These are phyloP conservation scores for Apostichopus leukothele DNA, from an alignment of 53 echinoderm and acorn worm species.

Conservation along the genomic window DNA sequence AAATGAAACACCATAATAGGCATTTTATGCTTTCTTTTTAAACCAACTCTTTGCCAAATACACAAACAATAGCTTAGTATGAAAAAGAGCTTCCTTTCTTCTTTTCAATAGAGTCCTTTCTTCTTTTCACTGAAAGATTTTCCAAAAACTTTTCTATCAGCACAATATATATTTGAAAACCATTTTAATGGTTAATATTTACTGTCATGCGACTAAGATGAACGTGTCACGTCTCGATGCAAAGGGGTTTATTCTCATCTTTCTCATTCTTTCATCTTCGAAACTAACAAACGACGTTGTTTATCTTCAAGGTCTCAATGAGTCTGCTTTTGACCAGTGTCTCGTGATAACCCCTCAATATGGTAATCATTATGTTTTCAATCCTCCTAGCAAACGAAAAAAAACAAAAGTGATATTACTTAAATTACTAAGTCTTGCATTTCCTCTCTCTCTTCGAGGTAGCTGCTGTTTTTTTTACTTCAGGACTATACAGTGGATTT, in stretches of 20 bases:
- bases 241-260: background rate
- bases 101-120: background rate
- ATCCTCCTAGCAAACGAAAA: background rate
- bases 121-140: background rate
- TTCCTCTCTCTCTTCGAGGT: too few species aligned
- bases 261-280: background rate
- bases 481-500: too few species aligned
- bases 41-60: background rate
- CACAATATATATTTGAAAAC: background rate
- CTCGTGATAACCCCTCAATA: background rate
- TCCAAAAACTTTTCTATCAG: background rate
- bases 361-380: constrained; percentile 7
- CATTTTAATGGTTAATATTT: background rate
- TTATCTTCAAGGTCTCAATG: constrained; percentile 24
- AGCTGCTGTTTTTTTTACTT: too few species aligned
- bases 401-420: background rate
- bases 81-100: background rate
- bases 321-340: constrained; percentile 19
- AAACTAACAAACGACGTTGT: constrained; percentile 8
- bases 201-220: background rate
- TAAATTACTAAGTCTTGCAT: too few species aligned
- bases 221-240: background rate
- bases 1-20: background rate
- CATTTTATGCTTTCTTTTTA: background rate
- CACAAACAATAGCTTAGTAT: too few species aligned